Conservation (phyloP, 2,888 invertebrate species). For the Campaea margaritaria region DNA sequence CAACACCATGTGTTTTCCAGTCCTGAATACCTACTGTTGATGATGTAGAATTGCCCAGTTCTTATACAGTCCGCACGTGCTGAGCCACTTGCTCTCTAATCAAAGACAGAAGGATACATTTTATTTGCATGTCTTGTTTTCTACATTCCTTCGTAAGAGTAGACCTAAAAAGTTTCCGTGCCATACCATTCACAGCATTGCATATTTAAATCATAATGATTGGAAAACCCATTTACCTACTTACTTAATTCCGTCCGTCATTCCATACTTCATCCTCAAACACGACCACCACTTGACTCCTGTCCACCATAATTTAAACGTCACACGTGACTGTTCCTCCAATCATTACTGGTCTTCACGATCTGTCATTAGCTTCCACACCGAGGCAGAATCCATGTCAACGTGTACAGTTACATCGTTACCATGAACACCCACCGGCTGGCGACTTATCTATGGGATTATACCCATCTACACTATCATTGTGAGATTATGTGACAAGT, state of each 20-base stretch:
- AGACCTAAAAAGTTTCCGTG: no score
- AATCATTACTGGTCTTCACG: slow-evolving; percentile 32
- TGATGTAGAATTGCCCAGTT: no score
- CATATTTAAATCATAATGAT: no score
- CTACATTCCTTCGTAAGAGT: no score
- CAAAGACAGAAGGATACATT: no score
- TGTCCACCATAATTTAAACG: slow-evolving; percentile 30
- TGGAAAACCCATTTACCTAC: no score
- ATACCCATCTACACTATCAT: slow-evolving; percentile 33
- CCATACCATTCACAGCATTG: no score
- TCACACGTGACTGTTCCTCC: slow-evolving; percentile 34
- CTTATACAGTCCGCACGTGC: no score
- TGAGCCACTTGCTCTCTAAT: no score
- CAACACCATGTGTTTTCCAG: no score
- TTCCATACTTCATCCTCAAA: slow-evolving; percentile 1
- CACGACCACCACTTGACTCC: neutral
- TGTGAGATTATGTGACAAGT: slow-evolving; percentile 33
- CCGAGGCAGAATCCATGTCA: slow-evolving; percentile 44
- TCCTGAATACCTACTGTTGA: no score
- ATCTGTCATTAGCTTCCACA: slow-evolving; percentile 35
- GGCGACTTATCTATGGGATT: slow-evolving; percentile 43
- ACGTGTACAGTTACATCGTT: slow-evolving; percentile 49
- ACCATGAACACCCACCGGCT: slow-evolving; percentile 41
- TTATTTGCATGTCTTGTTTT: no score
- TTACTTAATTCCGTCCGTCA: neutral